These are phyloP conservation scores for Lynx canadensis DNA, from an alignment of 2,113 vertebrate genomes.

Conservation along the genomic window DNA sequence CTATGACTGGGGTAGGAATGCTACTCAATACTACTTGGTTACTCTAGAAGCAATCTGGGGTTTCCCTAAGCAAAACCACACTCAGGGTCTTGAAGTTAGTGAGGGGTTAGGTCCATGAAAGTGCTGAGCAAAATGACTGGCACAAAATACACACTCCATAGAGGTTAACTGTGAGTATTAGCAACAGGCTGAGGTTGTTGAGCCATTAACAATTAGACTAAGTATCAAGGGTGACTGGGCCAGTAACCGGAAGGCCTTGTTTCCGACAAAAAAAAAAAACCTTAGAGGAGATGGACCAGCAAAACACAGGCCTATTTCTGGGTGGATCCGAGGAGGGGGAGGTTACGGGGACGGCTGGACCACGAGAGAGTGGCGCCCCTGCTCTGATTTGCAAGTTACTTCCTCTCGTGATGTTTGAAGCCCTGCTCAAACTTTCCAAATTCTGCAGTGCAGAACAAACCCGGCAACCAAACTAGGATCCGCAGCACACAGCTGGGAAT, in stretches of 20 bases:
- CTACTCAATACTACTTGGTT: neutral
- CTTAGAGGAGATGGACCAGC: neutral
- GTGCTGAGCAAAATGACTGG: neutral
- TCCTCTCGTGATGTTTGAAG: neutral
- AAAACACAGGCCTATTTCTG: neutral
- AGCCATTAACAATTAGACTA: neutral
- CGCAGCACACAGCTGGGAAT: neutral
- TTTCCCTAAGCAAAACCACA: neutral
- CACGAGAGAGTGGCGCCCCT: neutral
- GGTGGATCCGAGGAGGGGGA: neutral
- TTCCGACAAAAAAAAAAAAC: neutral
- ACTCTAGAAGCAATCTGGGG: neutral
- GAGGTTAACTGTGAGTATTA: fast-evolving
- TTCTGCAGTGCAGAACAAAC: neutral
- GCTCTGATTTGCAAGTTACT: neutral
- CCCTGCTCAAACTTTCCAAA: neutral
- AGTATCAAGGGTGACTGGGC: neutral
- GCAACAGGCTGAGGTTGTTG: neutral
- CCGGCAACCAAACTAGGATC: neutral
- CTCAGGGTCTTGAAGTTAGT: neutral
- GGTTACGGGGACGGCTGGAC: neutral
- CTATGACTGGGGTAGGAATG: neutral
- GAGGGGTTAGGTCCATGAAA: neutral
- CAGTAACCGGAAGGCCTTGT: neutral
- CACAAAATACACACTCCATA: neutral